Evolutionary conservation across 2,888 invertebrate genomes (phyloP), one percentile per base, ranked within the genome.

Genomic region (Amphimallon solstitiale): DNA sequence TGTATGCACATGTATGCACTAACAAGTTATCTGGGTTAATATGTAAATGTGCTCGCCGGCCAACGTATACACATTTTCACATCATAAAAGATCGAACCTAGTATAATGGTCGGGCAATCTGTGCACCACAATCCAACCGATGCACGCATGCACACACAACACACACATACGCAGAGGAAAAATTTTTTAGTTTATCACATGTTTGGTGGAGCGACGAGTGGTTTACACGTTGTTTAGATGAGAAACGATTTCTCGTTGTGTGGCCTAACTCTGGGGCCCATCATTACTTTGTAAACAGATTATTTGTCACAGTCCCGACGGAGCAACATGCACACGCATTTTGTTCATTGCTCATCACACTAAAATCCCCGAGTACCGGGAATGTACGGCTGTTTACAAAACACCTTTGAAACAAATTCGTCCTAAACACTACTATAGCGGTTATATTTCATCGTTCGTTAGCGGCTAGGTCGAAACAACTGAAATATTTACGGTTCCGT

Each of bases 181-280:
- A 63, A 63, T 54, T 63, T 40, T 54, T 66, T 38, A 65, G 67
- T 70, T 70, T 70, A 68, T 70, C 69, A 70, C 66, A 66, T 77
- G 77, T 78, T 78, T 74, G 72, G 73, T 70, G 60, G 67, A 74
- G 76, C 75, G 79, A 77, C 77, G 78, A 79, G 76, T 75, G 78
- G 73, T 79, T 78, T 78, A 78, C 77, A 75, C 73, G 76, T 78
- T 79, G 79, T 79, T 79, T 79, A 75, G 76, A 78, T 73, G 74
- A 75, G 71, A 68, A 72, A 72, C 74, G 75, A 74, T 72, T 66
- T 70, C 68, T 66, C 70, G 70, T 68, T 70, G 70, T 70, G 70
- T 68, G 70, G 70, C 70, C 70, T 61, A 54, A 67, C 65, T 62
- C 63, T 59, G 65, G 54, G 66, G 54, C 66, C 66, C 66, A 66